Evolutionary conservation across 2,113 vertebrate species (phyloP).

Genomic region (Danio rerio): GRCz12tu NC_133200.1:9314501-9315000

Average conservation of each 20-base stretch:
- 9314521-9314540: neutral
- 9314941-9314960: slow-evolving; percentile 85
- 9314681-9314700: neutral
- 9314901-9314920: slow-evolving; percentile 84
- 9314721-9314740: neutral
- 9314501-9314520: neutral
- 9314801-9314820: too few species aligned
- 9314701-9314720: neutral
- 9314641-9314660: neutral
- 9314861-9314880: too few species aligned
- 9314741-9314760: neutral
- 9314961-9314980: slow-evolving; percentile 82
- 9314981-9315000: slow-evolving; percentile 58
- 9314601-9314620: neutral
- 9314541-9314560: neutral
- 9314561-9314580: neutral
- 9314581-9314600: neutral
- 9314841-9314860: too few species aligned
- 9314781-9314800: neutral
- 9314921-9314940: slow-evolving; percentile 86
- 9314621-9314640: too few species aligned
- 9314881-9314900: too few species aligned
- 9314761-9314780: neutral
- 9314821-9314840: too few species aligned
- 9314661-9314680: neutral